phyloP scores from a whole-genome alignment of 2,888 invertebrate species.

The Deilephila elpenor region DNA sequence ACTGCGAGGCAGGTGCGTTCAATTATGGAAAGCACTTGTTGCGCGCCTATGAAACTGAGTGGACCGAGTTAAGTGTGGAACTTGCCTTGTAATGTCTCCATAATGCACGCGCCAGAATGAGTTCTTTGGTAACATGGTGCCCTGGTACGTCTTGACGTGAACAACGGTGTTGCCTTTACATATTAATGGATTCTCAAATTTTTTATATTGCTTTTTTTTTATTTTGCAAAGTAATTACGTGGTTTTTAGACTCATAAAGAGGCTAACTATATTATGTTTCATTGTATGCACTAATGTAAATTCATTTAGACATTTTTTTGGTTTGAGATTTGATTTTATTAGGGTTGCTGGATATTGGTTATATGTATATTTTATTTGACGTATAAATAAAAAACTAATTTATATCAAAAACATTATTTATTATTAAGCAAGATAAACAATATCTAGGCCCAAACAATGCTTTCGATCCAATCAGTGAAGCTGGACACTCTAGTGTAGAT shows the following conservation, averaged over 20 bases:
- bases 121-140: conserved; percentile 56
- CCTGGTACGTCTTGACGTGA: conserved; percentile 50
- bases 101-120: conserved; percentile 61
- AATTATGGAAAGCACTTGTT: conserved; percentile 73
- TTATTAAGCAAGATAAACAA: too few species aligned
- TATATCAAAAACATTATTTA: too few species aligned
- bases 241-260: too few species aligned
- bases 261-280: too few species aligned
- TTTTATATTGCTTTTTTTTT: background rate
- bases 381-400: too few species aligned
- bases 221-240: background rate
- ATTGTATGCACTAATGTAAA: too few species aligned
- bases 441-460: too few species aligned
- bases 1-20: conserved; percentile 58
- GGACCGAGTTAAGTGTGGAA: conserved; percentile 65
- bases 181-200: background rate
- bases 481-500: conserved; percentile 48
- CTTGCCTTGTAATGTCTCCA: conserved; percentile 66
- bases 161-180: conserved; percentile 38
- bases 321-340: too few species aligned
- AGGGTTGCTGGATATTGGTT: too few species aligned
- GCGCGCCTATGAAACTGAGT: conserved; percentile 61
- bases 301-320: too few species aligned
- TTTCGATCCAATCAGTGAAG: conserved; percentile 47
- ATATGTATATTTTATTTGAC: too few species aligned